Percentiles rank a stretch among this genome's conserved stretches.
Conservation (phyloP, 2,888 invertebrate genomes). For the Himalopsyche anomala region DNA sequence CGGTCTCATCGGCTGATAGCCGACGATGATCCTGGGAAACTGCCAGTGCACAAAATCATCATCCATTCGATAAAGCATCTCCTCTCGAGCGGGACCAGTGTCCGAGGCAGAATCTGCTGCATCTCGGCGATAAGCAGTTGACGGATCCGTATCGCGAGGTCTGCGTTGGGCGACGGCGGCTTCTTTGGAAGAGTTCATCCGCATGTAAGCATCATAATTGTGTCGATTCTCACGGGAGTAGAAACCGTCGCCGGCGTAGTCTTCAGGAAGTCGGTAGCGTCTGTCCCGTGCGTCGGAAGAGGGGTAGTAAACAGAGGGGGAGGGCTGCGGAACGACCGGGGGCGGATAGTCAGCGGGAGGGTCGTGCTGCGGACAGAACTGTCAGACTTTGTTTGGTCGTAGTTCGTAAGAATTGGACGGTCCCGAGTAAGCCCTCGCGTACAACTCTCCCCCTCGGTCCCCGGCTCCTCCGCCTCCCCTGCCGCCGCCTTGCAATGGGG, state of each 20-base stretch:
- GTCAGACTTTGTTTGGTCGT: slow-evolving; percentile 84
- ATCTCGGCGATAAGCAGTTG: slow-evolving; percentile 45
- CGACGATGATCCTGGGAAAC: slow-evolving; percentile 68
- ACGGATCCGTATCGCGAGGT: slow-evolving; percentile 48
- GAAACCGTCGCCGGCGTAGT: slow-evolving; percentile 67
- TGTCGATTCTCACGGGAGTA: slow-evolving; percentile 67
- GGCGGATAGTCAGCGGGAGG: slow-evolving; percentile 70
- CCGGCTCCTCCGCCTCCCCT: slow-evolving; percentile 72
- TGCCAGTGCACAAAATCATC: slow-evolving; percentile 64
- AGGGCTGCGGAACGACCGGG: slow-evolving; percentile 70
- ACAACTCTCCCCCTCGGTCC: slow-evolving; percentile 80
- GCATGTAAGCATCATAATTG: slow-evolving; percentile 64
- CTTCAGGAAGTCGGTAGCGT: slow-evolving; percentile 51
- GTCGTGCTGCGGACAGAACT: slow-evolving; percentile 68
- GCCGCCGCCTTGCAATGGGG: slow-evolving; percentile 74
- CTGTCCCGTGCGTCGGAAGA: slow-evolving; percentile 53
- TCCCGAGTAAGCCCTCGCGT: slow-evolving; percentile 83
- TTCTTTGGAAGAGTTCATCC: slow-evolving; percentile 61
- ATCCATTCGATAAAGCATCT: slow-evolving; percentile 63
- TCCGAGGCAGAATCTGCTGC: slow-evolving; percentile 18
- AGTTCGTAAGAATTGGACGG: slow-evolving; percentile 74
- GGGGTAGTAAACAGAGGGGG: slow-evolving; percentile 69
- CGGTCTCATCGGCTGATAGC: slow-evolving; percentile 68
- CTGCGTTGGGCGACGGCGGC: slow-evolving; percentile 57
- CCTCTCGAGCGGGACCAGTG: slow-evolving; percentile 49